Percentiles rank a stretch among this genome's conserved stretches.
These are phyloP conservation scores for Phengaris alcon DNA, from an alignment of 2,888 invertebrate genomes.

Conservation along the genomic window DNA sequence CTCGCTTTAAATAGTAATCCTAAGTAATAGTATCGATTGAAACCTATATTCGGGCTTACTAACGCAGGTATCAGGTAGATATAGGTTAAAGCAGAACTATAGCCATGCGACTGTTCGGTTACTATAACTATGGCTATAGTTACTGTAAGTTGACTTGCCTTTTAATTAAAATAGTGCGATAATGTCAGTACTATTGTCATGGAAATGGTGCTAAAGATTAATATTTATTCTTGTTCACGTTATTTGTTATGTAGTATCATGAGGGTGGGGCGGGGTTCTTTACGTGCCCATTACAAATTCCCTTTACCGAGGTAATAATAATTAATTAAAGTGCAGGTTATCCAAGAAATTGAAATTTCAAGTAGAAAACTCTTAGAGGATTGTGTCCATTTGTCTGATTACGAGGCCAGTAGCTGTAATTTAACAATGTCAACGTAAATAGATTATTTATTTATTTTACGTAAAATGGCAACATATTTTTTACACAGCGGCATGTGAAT, in stretches of 20 bases:
- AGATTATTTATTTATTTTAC: neutral
- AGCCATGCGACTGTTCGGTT: too few relatives aligned
- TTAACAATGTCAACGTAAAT: neutral
- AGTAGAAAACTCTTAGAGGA: slow-evolving; percentile 4
- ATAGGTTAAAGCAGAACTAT: too few relatives aligned
- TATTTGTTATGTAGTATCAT: neutral
- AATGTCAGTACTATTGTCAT: neutral
- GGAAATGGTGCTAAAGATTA: neutral
- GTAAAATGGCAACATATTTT: neutral
- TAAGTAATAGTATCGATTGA: too few relatives aligned
- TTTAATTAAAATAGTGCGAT: neutral
- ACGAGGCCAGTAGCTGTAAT: neutral
- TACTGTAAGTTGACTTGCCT: too few relatives aligned
- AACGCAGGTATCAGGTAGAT: too few relatives aligned
- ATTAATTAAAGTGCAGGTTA: neutral
- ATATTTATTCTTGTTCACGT: neutral
- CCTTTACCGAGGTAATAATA: neutral
- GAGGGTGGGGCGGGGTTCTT: neutral
- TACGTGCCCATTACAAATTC: neutral
- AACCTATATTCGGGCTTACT: too few relatives aligned
- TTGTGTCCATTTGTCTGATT: slow-evolving; percentile 7
- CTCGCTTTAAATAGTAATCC: too few relatives aligned
- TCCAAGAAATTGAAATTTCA: slow-evolving; percentile 5
- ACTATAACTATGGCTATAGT: too few relatives aligned
- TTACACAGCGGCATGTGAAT: neutral